A percentile compares a stretch with the other conserved stretches of the same genome.
Conservation (phyloP, 2,113 vertebrate genomes). For the Galeopterus variegatus region DNA sequence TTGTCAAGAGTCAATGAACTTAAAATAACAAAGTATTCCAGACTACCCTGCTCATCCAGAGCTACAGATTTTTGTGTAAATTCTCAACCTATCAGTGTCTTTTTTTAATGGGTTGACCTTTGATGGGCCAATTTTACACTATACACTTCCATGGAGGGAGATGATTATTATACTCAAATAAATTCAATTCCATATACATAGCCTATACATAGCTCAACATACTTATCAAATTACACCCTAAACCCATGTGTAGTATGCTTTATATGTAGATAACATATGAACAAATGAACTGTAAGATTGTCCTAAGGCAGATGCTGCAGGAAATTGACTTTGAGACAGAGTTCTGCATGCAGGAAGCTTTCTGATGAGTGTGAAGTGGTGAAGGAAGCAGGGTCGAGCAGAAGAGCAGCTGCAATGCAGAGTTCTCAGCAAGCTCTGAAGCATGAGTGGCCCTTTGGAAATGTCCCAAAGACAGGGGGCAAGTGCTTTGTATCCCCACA, state of each 20-base stretch:
- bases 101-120: not conserved
- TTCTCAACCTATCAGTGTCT: not conserved
- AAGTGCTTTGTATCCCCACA: not conserved
- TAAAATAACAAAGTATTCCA: conserved; percentile 70
- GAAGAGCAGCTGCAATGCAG: not conserved
- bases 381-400: not conserved
- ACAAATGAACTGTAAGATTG: not conserved
- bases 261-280: not conserved
- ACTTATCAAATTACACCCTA: not conserved
- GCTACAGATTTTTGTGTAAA: conserved; percentile 34
- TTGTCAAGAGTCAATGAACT: conserved; percentile 70
- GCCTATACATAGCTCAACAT: not conserved
- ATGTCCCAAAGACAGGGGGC: not conserved
- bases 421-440: not conserved
- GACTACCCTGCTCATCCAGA: conserved; percentile 21
- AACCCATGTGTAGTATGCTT: not conserved
- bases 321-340: not conserved
- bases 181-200: not conserved
- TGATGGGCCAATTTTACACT: not conserved
- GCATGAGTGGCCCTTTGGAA: not conserved
- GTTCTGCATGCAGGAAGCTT: not conserved
- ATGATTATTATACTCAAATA: not conserved
- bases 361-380: not conserved
- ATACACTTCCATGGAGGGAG: not conserved
- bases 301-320: not conserved